phyloP scores from a whole-genome alignment of 2,797 vertebrate genomes.

The Pseudochirops cupreus region DNA sequence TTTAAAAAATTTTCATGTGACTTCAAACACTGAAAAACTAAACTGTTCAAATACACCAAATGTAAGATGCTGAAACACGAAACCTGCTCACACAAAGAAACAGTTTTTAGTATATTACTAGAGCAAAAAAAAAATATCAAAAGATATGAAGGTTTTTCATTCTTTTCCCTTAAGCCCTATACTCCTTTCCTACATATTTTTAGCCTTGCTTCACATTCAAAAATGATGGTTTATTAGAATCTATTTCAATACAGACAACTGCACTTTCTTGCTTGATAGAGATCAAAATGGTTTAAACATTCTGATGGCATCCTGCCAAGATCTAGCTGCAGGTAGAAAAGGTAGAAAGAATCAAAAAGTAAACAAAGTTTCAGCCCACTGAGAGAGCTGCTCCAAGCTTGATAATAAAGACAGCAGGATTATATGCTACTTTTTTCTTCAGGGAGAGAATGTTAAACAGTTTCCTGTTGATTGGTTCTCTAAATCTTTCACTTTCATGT shows the following conservation, averaged over 20 bases:
- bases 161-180: constrained; percentile 10
- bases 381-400: constrained; percentile 68
- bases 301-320: constrained; percentile 70
- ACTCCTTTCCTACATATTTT: constrained; percentile 15
- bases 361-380: constrained; percentile 76
- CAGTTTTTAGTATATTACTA: constrained; percentile 10
- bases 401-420: constrained; percentile 79
- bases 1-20: background rate
- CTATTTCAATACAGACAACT: constrained; percentile 63
- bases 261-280: constrained; percentile 65
- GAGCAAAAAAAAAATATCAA: background rate
- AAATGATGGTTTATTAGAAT: constrained; percentile 66
- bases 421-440: constrained; percentile 76
- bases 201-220: constrained; percentile 8
- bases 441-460: constrained; percentile 72
- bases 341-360: constrained; percentile 72
- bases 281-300: constrained; percentile 77
- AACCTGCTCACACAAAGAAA: background rate
- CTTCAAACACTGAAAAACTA: background rate
- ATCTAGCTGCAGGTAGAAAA: constrained; percentile 74
- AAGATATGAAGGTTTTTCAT: background rate
- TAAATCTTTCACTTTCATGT: constrained; percentile 81
- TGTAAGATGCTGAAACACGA: background rate
- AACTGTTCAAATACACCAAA: background rate
- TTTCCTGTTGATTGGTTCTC: constrained; percentile 81